These are phyloP conservation scores for Cheilosia pagana DNA, from an alignment of 2,888 invertebrate genomes.

Conservation along the genomic window DNA sequence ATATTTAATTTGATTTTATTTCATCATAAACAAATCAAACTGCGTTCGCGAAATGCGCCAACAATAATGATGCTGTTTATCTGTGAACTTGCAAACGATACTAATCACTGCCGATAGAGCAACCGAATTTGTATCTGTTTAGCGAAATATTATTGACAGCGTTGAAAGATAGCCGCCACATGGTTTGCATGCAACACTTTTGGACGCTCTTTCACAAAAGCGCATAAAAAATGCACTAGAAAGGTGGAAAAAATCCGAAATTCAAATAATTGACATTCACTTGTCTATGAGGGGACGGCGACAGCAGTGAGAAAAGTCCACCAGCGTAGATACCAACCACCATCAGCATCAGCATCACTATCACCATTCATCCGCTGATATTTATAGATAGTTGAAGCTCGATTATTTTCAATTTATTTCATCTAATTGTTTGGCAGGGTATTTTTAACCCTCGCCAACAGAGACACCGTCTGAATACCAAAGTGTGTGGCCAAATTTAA, in stretches of 20 bases:
- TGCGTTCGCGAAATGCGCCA: constrained; percentile 47
- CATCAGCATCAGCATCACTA: background rate
- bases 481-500: constrained; percentile 71
- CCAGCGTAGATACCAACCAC: background rate
- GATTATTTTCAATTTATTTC: constrained; percentile 74
- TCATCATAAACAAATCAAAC: constrained; percentile 73
- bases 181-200: constrained; percentile 46
- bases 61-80: constrained; percentile 44
- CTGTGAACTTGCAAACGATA: constrained; percentile 48
- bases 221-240: constrained; percentile 7
- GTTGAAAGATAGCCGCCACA: constrained; percentile 73
- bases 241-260: background rate
- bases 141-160: constrained; percentile 69
- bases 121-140: constrained; percentile 42
- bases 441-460: constrained; percentile 68
- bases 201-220: constrained; percentile 29
- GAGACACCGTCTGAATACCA: constrained; percentile 73
- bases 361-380: constrained; percentile 27
- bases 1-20: constrained; percentile 54
- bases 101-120: constrained; percentile 14
- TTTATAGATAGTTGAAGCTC: constrained; percentile 71
- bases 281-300: constrained; percentile 23
- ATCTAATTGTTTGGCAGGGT: constrained; percentile 72
- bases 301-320: background rate
- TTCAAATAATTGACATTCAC: constrained; percentile 68